Base-by-base conservation (phyloP, 2,797 vertebrate genomes). In the Florisuga fusca region DNA sequence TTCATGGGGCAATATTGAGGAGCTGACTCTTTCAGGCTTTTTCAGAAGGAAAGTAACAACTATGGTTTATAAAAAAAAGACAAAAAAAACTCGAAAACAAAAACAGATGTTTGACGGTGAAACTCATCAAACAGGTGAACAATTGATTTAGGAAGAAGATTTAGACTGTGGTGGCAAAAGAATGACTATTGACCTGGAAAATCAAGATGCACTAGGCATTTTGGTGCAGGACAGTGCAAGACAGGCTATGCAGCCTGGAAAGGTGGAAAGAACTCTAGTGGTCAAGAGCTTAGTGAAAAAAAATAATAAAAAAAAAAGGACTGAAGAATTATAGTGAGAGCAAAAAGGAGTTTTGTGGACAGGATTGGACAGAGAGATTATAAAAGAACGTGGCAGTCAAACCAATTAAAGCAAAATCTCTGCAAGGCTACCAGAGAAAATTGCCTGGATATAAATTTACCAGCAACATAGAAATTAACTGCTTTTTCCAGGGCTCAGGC, bases 161-260 rank as follows among this genome's bases (percentile, higher is more conserved):
- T 89, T 89, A 90, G n/a, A 71, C 53, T 72, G 59, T 5, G 48
- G 11, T 36, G 17, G 43, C 18, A 83, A 73, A 90, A 91, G 31
- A 90, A 80, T 46, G 45, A 73, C 27, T 51, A 9, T 19, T 93
- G 80, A 93, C 51, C 61, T 73, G 55, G 66, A 95, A 97, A 95
- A 94, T 93, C 59, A 81, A 91, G 81, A 82, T 57, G 22, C 55
- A 77, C 94, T 84, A 91, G 21, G 31, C 33, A 72, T 84, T 90
- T 87, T 50, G 82, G 15, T 8, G 15, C 12, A 81, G 34, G 36
- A 89, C 48, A 41, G 38, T 41, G 38, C 13, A 71, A 15, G 48
- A 58, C 85, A 85, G 48, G 19, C n/a, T 89, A 48, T 43, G 15
- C 58, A 90, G 74, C 14, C 50, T 77, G 33, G 57, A 76, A 33